phyloP scores from a whole-genome alignment of 2,888 invertebrate species.

The Dynastes hyllus region DNA sequence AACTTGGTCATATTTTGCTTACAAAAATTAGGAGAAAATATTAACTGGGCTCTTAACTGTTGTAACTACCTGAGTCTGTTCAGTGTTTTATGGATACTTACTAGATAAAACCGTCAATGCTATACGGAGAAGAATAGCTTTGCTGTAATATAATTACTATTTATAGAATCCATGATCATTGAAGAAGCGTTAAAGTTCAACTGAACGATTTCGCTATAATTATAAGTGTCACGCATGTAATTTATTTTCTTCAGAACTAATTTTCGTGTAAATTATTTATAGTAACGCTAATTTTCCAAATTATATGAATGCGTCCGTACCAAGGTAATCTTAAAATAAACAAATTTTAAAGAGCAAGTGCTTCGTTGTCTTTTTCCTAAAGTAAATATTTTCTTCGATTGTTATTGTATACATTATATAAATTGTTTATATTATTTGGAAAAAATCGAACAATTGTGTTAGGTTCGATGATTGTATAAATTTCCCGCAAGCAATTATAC shows the following conservation, averaged over 20 bases:
- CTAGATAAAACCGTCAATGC: no score
- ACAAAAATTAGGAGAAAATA: no score
- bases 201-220: neutral
- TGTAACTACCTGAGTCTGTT: no score
- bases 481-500: neutral
- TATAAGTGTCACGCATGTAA: slow-evolving; percentile 26
- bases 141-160: slow-evolving; percentile 3
- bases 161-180: neutral
- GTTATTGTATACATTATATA: slow-evolving; percentile 36
- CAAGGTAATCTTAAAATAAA: slow-evolving; percentile 20
- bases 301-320: neutral
- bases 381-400: slow-evolving; percentile 37
- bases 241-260: slow-evolving; percentile 35
- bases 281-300: slow-evolving; percentile 35
- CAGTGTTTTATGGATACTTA: no score
- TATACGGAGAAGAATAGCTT: no score
- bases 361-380: slow-evolving; percentile 22
- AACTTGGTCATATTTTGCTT: no score
- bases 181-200: slow-evolving; percentile 1
- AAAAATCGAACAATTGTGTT: slow-evolving; percentile 17
- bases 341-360: slow-evolving; percentile 2
- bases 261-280: slow-evolving; percentile 38
- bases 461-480: slow-evolving; percentile 12
- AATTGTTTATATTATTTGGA: slow-evolving; percentile 33
- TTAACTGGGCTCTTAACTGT: no score